Evolutionary conservation across 1,140 invertebrate genomes (phyloP), one percentile per base, ranked within the genome.

Genomic region (Carposina sasakii): DNA sequence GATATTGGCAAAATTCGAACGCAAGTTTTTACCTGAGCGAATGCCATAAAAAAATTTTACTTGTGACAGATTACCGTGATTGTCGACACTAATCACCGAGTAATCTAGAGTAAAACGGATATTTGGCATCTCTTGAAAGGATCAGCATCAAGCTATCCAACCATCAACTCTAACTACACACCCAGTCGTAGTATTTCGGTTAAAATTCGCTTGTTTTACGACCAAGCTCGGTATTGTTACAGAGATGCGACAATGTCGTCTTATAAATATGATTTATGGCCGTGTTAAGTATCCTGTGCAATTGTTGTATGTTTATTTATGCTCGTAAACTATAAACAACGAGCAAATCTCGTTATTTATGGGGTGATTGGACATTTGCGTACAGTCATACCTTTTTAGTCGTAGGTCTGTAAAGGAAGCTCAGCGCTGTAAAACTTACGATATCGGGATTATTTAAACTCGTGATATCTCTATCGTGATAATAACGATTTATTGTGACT

Each of bases 331-430:
- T 81, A 78, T 79, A 78, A 78, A 78, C 73, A 81, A 75, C 68
- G 66, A 74, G 69, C 71, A 79, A 81, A 84, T 84, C 79, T 81
- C 60, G 56, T 83, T 83, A 83, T 83, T 81, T 79, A 81, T 75
- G 54, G 59, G 46, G 68, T 74, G 68, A 78, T 78, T 76, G 67
- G 68, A 71, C 70, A 74, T 76, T 71, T 52, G 71, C 71, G 61
- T 69, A 72, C 54, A 60, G 37, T 63, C 53, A 49, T 49, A 47
- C 45, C 66, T 71, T 75, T 67, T 71, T 30, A 3, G 6, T 28
- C 24, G 24, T 28, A 28, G 24, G 12, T 12, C 24, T 6, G 24
- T 5, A 28, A 28, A 4, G 24, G 12, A 28, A 6, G 24, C 12
- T 28, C 24, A 28, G n/a, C n/a, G n/a, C 24, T 28, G 24, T 6